Percentiles rank a stretch among this genome's conserved stretches.
These are phyloP conservation scores for Micropoecilia bifurca DNA, from an alignment of 2,797 vertebrate genomes.

Conservation along the genomic window DNA sequence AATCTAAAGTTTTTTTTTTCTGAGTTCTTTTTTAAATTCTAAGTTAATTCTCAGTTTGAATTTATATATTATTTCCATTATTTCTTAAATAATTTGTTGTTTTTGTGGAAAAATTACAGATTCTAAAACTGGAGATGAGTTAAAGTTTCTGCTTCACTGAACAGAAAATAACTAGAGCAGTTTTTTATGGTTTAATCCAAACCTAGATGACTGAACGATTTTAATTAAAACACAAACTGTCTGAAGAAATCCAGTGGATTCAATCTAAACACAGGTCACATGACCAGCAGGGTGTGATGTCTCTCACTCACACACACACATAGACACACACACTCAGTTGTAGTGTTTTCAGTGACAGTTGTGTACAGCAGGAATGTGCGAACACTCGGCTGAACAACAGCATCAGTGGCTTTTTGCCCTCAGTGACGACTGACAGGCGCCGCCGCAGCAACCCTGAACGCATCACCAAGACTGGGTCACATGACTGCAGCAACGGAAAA, in stretches of 20 bases:
- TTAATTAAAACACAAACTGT: neutral
- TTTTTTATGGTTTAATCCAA: neutral
- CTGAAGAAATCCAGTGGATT: constrained; percentile 3
- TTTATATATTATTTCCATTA: neutral
- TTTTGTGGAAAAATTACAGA: neutral
- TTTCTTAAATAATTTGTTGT: neutral
- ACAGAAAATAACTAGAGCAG: neutral
- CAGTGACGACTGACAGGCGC: constrained; percentile 33
- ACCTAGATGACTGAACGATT: neutral
- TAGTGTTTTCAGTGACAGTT: constrained; percentile 10
- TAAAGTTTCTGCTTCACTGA: neutral
- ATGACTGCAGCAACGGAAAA: constrained; percentile 1
- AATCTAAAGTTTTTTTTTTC: neutral
- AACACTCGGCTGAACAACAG: constrained; percentile 78
- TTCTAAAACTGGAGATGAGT: neutral
- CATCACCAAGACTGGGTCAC: constrained; percentile 36
- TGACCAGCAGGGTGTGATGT: constrained; percentile 20
- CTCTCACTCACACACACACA: constrained; percentile 15
- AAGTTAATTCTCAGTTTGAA: neutral
- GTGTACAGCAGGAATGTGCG: constrained; percentile 68
- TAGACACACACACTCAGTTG: constrained; percentile 19
- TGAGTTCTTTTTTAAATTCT: neutral
- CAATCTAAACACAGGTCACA: constrained; percentile 41
- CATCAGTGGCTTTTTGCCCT: constrained; percentile 76
- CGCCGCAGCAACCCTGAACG: constrained; percentile 20